phyloP scores from a whole-genome alignment of 2,797 vertebrate species.

The Luscinia luscinia region DNA sequence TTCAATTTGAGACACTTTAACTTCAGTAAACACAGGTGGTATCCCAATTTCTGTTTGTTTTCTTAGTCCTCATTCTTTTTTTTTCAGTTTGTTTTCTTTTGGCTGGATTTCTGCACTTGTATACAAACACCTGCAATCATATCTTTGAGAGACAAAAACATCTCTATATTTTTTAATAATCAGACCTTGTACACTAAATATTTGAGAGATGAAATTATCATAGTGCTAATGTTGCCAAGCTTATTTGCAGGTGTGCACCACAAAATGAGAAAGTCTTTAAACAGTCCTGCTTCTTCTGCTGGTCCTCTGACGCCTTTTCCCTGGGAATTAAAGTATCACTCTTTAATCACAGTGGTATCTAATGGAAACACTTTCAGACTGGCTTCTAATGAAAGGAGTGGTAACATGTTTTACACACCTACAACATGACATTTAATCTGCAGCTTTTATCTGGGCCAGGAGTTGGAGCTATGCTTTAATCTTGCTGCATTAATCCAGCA shows the following conservation, averaged over 20 bases:
- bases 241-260: neutral
- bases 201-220: neutral
- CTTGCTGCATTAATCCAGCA: neutral
- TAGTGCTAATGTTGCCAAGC: neutral
- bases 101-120: neutral
- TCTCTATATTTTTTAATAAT: neutral
- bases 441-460: slow-evolving; percentile 15
- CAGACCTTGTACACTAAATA: neutral
- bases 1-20: neutral
- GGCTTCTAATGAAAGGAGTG: slow-evolving; percentile 16
- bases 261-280: neutral
- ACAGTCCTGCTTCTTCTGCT: neutral
- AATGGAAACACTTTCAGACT: neutral
- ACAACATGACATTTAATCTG: slow-evolving; percentile 16
- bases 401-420: slow-evolving; percentile 13
- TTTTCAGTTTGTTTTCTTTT: neutral
- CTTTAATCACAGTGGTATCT: neutral
- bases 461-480: slow-evolving; percentile 56
- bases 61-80: neutral
- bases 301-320: neutral
- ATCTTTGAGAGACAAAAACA: neutral
- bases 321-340: neutral
- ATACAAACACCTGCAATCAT: neutral
- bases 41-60: slow-evolving; percentile 11
- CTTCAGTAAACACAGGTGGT: slow-evolving; percentile 26